These are phyloP conservation scores for Cricetomys ansorgei DNA, from an alignment of 2,113 vertebrate genomes.

Conservation along the genomic window DNA sequence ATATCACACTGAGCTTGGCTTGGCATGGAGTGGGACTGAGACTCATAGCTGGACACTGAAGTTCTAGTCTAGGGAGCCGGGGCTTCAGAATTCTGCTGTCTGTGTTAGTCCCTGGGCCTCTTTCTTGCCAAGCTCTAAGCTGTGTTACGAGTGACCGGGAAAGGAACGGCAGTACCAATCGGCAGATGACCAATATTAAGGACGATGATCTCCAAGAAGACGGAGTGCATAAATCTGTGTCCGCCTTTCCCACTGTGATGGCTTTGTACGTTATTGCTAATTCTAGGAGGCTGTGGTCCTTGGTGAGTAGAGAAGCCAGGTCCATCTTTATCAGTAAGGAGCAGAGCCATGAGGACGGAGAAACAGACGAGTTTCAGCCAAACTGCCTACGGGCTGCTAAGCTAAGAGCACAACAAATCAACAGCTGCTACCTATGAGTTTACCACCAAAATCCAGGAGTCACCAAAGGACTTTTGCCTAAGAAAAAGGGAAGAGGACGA, in stretches of 20 bases:
- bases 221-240: not conserved
- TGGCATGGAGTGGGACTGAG: conserved; percentile 52
- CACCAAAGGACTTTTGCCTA: not conserved
- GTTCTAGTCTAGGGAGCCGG: not conserved
- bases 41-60: conserved; percentile 45
- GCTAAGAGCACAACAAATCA: not conserved
- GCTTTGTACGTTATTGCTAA: not conserved
- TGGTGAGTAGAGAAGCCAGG: not conserved
- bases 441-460: not conserved
- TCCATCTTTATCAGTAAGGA: not conserved
- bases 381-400: not conserved
- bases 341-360: not conserved
- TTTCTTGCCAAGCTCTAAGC: conserved; percentile 65
- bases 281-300: not conserved
- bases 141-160: not conserved
- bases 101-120: conserved; percentile 39
- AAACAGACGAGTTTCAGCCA: not conserved
- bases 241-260: not conserved
- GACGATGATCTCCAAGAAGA: not conserved
- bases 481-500: not conserved
- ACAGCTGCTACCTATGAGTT: not conserved
- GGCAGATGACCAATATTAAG: conserved; percentile 50
- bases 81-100: not conserved
- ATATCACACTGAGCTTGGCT: conserved; percentile 49
- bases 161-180: conserved; percentile 37